Percentiles rank a stretch among this genome's conserved stretches.
These are phyloP conservation scores for Tetramorium bicarinatum DNA, from an alignment of 2,888 invertebrate species.

Conservation along the genomic window DNA sequence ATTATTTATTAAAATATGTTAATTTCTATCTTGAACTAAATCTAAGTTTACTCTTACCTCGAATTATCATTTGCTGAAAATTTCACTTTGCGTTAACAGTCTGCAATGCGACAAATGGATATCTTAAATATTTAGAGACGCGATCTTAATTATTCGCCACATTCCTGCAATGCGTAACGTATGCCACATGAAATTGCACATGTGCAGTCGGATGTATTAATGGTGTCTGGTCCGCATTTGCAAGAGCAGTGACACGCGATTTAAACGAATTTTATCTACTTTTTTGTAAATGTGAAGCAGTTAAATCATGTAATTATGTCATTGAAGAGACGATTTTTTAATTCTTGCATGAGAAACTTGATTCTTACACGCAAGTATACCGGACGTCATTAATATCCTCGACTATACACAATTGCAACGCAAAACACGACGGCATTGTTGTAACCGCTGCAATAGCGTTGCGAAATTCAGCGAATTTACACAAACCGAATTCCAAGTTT, in stretches of 20 bases:
- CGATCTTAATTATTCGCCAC: constrained; percentile 42
- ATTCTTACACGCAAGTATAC: background rate
- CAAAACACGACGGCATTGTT: constrained; percentile 2
- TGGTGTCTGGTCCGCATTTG: background rate
- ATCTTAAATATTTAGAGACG: constrained; percentile 45
- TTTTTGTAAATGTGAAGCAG: background rate
- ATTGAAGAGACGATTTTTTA: background rate
- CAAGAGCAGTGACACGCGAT: background rate
- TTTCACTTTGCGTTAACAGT: background rate
- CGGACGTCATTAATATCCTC: background rate
- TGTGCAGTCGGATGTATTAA: constrained; percentile 12
- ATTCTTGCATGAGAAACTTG: background rate
- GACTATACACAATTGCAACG: background rate
- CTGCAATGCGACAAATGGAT: background rate
- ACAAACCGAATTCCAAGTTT: constrained; percentile 15
- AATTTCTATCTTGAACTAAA: background rate
- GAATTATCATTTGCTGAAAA: background rate
- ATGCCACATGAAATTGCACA: constrained; percentile 24
- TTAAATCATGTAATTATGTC: background rate
- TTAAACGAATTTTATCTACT: background rate
- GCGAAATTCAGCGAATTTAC: constrained; percentile 31
- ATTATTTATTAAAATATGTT: background rate
- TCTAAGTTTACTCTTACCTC: background rate
- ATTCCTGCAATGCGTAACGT: constrained; percentile 11
- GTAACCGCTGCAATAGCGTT: background rate